These are phyloP conservation scores for Ceratotherium simum DNA, from an alignment of 2,113 vertebrate genomes.

Conservation along the genomic window DNA sequence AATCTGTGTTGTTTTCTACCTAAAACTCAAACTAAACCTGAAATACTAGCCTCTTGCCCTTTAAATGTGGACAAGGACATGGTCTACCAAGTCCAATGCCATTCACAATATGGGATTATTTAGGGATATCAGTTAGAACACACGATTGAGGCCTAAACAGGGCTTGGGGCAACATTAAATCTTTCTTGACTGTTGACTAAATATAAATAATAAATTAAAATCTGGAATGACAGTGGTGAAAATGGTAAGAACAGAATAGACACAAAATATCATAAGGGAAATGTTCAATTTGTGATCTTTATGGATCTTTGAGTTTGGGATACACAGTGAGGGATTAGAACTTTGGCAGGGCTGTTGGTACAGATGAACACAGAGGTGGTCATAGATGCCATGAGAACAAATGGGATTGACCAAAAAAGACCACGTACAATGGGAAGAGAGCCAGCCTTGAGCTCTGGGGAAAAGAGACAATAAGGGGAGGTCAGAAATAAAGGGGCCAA, in stretches of 20 bases:
- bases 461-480: background rate
- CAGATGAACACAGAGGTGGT: rapidly evolving
- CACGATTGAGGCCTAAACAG: background rate
- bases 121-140: background rate
- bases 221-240: background rate
- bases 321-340: background rate
- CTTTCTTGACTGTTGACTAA: background rate
- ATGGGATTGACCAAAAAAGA: background rate
- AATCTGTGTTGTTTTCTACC: background rate
- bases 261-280: background rate
- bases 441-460: background rate
- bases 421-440: background rate
- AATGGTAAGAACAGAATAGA: background rate
- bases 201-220: background rate
- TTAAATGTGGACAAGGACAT: background rate
- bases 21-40: background rate
- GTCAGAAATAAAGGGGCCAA: background rate
- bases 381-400: background rate
- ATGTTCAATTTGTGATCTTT: background rate
- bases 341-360: background rate
- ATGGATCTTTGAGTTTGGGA: background rate
- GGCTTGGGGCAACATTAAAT: background rate
- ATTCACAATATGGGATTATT: background rate
- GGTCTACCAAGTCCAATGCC: background rate
- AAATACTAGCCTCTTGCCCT: background rate